phyloP scores from a whole-genome alignment of 2,797 vertebrate genomes.

The Carduelis carduelis region DNA sequence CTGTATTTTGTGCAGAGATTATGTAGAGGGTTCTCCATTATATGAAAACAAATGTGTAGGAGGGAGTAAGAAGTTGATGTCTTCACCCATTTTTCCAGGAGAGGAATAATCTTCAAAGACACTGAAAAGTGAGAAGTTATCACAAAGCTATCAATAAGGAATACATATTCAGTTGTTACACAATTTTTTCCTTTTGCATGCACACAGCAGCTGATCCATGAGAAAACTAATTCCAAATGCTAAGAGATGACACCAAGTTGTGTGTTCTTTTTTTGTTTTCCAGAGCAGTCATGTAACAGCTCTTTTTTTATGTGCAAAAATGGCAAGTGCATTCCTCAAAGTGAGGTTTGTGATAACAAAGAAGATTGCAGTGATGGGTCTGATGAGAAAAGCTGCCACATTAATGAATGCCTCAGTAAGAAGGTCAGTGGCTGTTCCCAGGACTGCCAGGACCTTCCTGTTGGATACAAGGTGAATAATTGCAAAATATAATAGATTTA shows the following conservation, averaged over 20 bases:
- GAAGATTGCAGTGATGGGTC: conserved; percentile 94
- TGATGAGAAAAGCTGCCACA: conserved; percentile 92
- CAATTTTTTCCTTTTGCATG: fast-evolving
- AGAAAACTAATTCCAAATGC: not conserved
- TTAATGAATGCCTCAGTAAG: conserved; percentile 96
- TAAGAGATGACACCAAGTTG: not conserved
- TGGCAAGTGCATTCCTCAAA: conserved; percentile 89
- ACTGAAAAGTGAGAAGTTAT: not conserved
- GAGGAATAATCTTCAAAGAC: not conserved
- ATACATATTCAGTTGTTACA: not conserved
- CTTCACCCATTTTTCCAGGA: not conserved
- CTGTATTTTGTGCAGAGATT: not conserved
- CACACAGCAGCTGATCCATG: not conserved
- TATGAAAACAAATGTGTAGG: not conserved
- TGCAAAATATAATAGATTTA: not conserved
- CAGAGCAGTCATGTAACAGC: conserved; percentile 83
- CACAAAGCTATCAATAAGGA: not conserved
- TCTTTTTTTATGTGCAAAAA: conserved; percentile 89
- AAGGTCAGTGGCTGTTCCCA: conserved; percentile 94
- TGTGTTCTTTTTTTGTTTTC: conserved; percentile 66
- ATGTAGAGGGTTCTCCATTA: not conserved
- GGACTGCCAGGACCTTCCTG: conserved; percentile 93
- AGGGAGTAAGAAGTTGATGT: not conserved
- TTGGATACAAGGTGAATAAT: conserved; percentile 90
- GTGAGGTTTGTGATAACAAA: conserved; percentile 85